Conservation (phyloP, 2,113 vertebrate species). For the Oriolus oriolus region DNA sequence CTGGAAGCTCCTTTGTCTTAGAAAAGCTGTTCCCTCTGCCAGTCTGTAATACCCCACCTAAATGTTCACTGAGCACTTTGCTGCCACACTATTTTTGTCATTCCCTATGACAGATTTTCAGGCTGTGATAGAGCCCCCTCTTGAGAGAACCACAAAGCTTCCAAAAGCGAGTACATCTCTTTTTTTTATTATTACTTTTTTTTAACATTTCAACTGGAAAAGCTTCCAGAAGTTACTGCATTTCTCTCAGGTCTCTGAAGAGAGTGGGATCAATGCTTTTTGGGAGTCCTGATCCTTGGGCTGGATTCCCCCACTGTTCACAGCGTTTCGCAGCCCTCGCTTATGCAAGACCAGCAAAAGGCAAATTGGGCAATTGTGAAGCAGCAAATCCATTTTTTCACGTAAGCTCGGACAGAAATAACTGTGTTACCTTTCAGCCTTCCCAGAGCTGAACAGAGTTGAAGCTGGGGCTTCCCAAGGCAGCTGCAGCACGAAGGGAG, state of each 20-base stretch:
- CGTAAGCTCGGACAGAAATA: neutral
- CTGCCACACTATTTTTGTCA: neutral
- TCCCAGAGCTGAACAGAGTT: neutral
- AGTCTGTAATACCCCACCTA: neutral
- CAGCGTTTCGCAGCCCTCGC: fast-evolving
- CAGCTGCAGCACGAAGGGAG: neutral
- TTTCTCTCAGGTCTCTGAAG: neutral
- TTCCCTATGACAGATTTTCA: neutral
- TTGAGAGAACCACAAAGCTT: neutral
- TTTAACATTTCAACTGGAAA: neutral
- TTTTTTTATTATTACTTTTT: neutral
- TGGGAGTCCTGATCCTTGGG: neutral
- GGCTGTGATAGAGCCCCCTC: neutral
- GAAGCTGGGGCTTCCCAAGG: neutral
- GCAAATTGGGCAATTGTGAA: neutral
- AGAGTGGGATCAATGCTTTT: neutral
- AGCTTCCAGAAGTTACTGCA: neutral
- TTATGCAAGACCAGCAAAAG: neutral
- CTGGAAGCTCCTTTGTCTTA: neutral
- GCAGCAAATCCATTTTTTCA: neutral
- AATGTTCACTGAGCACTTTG: neutral
- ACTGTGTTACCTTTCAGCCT: neutral
- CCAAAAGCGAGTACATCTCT: neutral
- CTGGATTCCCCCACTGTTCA: neutral
- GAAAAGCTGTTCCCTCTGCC: neutral